A percentile compares a stretch with the other conserved stretches of the same genome.
Conservation (phyloP, 2,113 vertebrate species). For the Pyxicephalus adspersus region DNA sequence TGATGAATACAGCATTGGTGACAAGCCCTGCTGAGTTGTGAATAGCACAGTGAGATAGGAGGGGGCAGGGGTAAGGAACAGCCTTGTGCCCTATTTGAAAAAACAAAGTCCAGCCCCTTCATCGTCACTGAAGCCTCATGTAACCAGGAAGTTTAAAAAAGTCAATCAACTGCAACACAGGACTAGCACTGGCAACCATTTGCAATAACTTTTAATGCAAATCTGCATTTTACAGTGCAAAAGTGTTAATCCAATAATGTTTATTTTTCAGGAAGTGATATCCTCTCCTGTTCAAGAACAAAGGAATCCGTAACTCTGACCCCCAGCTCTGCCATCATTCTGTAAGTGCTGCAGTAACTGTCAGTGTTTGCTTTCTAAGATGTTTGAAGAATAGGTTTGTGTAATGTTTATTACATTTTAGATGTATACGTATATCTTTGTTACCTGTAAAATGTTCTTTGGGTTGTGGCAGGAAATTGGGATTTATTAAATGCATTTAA, state of each 20-base stretch:
- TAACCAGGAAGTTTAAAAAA: constrained; percentile 50
- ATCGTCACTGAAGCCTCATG: background rate
- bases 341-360: background rate
- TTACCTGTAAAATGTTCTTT: too few relatives aligned
- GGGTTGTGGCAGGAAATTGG: too few relatives aligned
- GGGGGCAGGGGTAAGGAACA: background rate
- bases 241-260: background rate
- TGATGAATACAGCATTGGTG: constrained; percentile 39
- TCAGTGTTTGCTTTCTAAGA: background rate
- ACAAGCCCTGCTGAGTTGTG: background rate
- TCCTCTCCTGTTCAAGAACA: constrained; percentile 7
- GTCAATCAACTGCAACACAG: background rate
- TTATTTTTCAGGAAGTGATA: background rate
- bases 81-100: background rate
- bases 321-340: background rate
- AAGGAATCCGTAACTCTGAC: constrained; percentile 2
- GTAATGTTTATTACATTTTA: too few relatives aligned
- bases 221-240: background rate
- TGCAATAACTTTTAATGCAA: background rate
- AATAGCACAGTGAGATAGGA: constrained; percentile 1
- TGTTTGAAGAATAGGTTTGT: background rate
- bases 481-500: too few relatives aligned
- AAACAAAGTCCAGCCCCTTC: constrained; percentile 12
- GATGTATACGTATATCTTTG: too few relatives aligned
- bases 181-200: background rate